Conservation (phyloP, 2,113 vertebrate genomes). For the Tragelaphus scriptus region DNA sequence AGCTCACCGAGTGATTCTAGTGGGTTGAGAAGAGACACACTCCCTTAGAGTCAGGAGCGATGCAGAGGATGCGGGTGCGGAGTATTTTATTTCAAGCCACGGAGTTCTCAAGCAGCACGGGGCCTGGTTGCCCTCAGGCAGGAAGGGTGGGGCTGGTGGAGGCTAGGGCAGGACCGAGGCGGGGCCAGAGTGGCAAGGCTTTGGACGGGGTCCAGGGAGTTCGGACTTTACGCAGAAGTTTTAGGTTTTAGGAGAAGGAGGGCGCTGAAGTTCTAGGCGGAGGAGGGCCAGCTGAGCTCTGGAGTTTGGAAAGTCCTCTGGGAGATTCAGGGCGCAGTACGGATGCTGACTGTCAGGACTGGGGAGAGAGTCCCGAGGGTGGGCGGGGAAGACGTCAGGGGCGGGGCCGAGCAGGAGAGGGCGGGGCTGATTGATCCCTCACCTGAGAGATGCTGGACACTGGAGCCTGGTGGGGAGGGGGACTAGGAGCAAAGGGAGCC, state of each 20-base stretch:
- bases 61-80: no score
- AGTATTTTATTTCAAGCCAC: not conserved
- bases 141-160: no score
- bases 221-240: not conserved
- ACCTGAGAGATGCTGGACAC: not conserved
- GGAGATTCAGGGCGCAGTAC: not conserved
- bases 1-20: not conserved
- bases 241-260: not conserved
- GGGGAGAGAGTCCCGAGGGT: accelerated
- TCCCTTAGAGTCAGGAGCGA: no score
- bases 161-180: not conserved
- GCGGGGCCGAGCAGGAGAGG: accelerated
- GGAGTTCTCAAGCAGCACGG: not conserved
- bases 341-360: not conserved
- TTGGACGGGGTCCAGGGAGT: not conserved
- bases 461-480: not conserved
- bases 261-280: not conserved
- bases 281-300: not conserved
- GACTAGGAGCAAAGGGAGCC: not conserved
- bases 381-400: not conserved
- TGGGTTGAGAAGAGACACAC: not conserved
- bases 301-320: no score
- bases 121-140: not conserved
- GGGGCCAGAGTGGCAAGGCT: accelerated
- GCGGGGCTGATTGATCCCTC: not conserved